phyloP scores from a whole-genome alignment of 2,113 vertebrate genomes.

The Nyctibius bracteatus region DNA sequence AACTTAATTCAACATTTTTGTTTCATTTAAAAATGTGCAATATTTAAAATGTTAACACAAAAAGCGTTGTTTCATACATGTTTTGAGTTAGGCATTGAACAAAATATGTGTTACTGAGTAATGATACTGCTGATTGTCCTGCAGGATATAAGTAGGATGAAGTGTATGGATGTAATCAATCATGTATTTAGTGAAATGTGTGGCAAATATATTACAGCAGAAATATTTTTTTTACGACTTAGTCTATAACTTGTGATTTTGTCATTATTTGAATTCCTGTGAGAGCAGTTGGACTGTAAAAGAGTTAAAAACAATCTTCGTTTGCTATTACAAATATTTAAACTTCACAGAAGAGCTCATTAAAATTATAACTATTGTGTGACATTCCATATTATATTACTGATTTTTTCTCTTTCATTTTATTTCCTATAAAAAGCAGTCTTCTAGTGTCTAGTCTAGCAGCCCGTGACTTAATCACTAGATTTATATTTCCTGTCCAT shows the following conservation, averaged over 20 bases:
- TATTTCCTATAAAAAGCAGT: conserved; percentile 7
- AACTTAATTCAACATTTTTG: not conserved
- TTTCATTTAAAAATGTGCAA: not conserved
- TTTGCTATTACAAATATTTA: conserved; percentile 21
- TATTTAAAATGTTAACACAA: not conserved
- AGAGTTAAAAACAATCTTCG: not conserved
- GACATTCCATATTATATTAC: not conserved
- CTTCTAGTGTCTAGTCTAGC: not conserved
- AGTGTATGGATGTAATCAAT: not conserved
- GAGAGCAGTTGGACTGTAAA: not conserved
- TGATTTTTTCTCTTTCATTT: conserved; percentile 13
- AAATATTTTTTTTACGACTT: not conserved
- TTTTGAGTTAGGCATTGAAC: not conserved
- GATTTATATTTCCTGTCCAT: conserved; percentile 47
- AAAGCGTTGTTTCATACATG: not conserved
- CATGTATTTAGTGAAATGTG: not conserved
- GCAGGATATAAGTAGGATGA: not conserved
- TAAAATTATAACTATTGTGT: not conserved
- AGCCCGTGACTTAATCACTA: conserved; percentile 36
- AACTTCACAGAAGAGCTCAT: not conserved
- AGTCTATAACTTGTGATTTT: not conserved
- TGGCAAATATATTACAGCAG: not conserved
- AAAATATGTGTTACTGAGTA: not conserved
- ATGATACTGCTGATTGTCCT: not conserved
- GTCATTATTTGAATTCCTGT: not conserved